These are phyloP conservation scores for Pinna nobilis DNA, from an alignment of 1,140 invertebrate species.

Conservation along the genomic window DNA sequence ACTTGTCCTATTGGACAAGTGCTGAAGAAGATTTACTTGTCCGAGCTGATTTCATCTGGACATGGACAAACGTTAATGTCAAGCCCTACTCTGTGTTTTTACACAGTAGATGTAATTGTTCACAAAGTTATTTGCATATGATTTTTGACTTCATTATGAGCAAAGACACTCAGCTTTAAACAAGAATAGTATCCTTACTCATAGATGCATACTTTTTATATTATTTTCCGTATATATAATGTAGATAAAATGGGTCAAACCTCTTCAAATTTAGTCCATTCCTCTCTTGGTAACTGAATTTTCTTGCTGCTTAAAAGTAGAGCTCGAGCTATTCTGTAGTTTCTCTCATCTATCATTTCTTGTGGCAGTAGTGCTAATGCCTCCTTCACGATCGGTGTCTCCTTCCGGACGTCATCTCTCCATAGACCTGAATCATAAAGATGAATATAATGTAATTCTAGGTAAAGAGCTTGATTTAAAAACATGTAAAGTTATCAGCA, in stretches of 20 bases:
- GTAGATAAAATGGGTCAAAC: not conserved
- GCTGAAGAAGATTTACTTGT: too few relatives aligned
- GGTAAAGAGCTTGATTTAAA: too few relatives aligned
- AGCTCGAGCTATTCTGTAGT: conserved; percentile 1
- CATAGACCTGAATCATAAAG: conserved; percentile 8
- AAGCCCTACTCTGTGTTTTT: too few relatives aligned
- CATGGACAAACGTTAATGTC: too few relatives aligned
- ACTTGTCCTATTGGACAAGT: too few relatives aligned
- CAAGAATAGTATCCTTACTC: not conserved
- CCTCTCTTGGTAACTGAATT: not conserved
- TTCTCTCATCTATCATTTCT: not conserved
- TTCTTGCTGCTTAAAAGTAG: not conserved
- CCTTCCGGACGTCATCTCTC: conserved; percentile 11
- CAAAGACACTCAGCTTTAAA: not conserved
- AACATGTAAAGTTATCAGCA: too few relatives aligned
- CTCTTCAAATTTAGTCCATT: conserved; percentile 11
- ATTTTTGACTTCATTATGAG: too few relatives aligned
- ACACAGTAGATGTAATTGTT: too few relatives aligned
- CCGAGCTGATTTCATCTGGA: too few relatives aligned
- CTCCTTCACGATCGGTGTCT: not conserved
- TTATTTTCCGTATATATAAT: not conserved
- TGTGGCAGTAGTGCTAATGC: not conserved
- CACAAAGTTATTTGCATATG: too few relatives aligned
- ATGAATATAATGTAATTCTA: too few relatives aligned
- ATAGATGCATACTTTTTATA: not conserved